phyloP scores from a whole-genome alignment of 2,113 vertebrate species.

The Varanus salvator region DNA sequence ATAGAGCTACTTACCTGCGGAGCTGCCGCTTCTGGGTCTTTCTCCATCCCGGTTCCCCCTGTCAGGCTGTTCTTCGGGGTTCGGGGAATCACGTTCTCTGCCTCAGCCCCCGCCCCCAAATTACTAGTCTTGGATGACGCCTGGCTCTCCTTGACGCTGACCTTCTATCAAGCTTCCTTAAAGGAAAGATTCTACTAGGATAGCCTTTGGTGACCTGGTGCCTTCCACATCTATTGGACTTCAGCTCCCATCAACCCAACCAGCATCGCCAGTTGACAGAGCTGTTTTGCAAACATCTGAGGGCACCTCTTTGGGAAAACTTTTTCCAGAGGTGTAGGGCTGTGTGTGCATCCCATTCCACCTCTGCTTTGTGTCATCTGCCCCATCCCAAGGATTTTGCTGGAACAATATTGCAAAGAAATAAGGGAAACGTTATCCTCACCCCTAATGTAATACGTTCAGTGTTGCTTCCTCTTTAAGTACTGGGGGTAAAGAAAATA shows the following conservation, averaged over 20 bases:
- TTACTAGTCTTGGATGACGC: rapidly evolving
- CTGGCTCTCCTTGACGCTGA: not conserved
- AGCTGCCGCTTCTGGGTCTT: too few species aligned
- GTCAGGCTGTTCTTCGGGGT: not conserved
- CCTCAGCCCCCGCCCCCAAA: rapidly evolving
- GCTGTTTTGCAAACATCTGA: too few species aligned
- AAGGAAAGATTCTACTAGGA: not conserved
- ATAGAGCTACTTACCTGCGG: not conserved
- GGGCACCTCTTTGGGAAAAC: too few species aligned
- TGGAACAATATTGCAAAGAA: not conserved
- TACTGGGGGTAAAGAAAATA: not conserved
- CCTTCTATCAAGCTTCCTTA: not conserved
- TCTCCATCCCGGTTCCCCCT: rapidly evolving
- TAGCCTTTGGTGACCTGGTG: too few species aligned
- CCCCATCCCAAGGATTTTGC: not conserved
- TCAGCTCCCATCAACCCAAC: too few species aligned
- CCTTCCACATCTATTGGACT: too few species aligned
- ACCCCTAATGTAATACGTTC: not conserved
- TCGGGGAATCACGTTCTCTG: rapidly evolving
- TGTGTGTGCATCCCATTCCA: too few species aligned
- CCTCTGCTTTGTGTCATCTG: not conserved
- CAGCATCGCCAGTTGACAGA: too few species aligned
- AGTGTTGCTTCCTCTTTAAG: not conserved
- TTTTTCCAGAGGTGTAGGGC: not conserved
- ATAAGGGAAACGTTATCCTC: not conserved